Evolutionary conservation across 2,888 invertebrate species (phyloP), one percentile per base, ranked within the genome.

Genomic region (Rhingia campestris): DNA sequence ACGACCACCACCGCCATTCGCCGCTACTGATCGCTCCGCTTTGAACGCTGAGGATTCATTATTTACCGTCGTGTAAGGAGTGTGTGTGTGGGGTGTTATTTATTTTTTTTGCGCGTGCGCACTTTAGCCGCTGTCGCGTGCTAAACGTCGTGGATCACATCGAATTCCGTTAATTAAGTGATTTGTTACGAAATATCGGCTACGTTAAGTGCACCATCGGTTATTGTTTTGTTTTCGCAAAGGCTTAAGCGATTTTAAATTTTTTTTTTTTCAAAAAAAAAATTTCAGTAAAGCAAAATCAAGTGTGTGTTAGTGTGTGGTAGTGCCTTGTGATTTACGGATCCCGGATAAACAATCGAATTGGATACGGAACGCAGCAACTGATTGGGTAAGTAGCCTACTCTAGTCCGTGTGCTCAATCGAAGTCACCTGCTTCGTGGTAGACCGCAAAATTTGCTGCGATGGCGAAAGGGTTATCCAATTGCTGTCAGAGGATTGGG

Each of bases 1-100:
- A 43, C 45, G 67, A 56, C 41, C 32, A 6, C 6, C 66, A 22
- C 59, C 59, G 39, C 59, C 51, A 43, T 33, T 32, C 32, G 67
- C 67, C 32, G 64, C 64, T 53, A 61, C 59, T 64, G 64, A 59
- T 76, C 39, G 39, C 75, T 75, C 75, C 66, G 75, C 67, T 49
- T 22, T 2, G 22, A 37, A 39, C 45, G 51, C 66, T 59, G 75
- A 75, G 75, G 59, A 67, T 66, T 75, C 45, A 61, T 4, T 9
- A 75, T 59, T 75, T 66, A 59, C 66, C 43, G 75, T 12, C 73
- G 63, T 14, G 61, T 30, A 6, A 6, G 32, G 64, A 12, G 35
- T 54, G 54, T 61, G 45, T 37, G 30, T 35, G 37, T n/a, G 47
- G 63, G 14, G 54, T 64, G 33, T 22, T 22, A 22, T 22, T 22